Conservation (phyloP, 2,888 invertebrate species). For the Sphaeridia pumilis region DNA sequence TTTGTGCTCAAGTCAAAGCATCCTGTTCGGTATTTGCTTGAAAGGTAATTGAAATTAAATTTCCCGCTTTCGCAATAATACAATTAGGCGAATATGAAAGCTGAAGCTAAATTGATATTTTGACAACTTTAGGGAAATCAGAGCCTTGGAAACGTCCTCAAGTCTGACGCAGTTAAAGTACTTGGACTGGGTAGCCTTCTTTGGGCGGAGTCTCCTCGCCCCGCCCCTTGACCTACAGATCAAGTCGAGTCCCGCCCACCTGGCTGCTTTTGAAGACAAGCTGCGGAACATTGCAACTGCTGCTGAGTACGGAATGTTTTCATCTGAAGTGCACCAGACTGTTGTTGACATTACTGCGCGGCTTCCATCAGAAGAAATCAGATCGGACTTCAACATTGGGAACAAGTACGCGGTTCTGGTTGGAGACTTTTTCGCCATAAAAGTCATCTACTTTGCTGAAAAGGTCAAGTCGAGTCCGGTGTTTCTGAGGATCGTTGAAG, state of each 20-base stretch:
- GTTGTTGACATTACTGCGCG: slow-evolving; percentile 27
- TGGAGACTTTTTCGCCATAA: slow-evolving; percentile 35
- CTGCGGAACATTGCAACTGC: slow-evolving; percentile 26
- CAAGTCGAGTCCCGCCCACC: no score
- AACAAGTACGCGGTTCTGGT: slow-evolving; percentile 34
- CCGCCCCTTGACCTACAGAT: no score
- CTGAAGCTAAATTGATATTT: neutral
- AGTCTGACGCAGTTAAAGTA: slow-evolving; percentile 16
- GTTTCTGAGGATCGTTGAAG: slow-evolving; percentile 29
- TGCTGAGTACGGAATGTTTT: slow-evolving; percentile 34
- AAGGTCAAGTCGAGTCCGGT: slow-evolving; percentile 27
- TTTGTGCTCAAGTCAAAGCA: slow-evolving; percentile 31
- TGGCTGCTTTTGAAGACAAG: slow-evolving; percentile 14
- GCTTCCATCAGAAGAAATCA: neutral
- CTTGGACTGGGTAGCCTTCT: slow-evolving; percentile 33
- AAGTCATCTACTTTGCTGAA: slow-evolving; percentile 29
- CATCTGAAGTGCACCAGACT: slow-evolving; percentile 32
- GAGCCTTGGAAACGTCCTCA: neutral
- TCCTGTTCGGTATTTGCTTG: slow-evolving; percentile 31
- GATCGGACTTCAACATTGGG: slow-evolving; percentile 24
- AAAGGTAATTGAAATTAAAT: slow-evolving; percentile 21
- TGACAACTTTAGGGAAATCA: neutral
- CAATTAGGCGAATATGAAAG: slow-evolving; percentile 2
- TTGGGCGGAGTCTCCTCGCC: slow-evolving; percentile 23
- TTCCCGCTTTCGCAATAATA: neutral